Conservation (phyloP, 2,113 vertebrate species). For the Microcebus jonahi region DNA sequence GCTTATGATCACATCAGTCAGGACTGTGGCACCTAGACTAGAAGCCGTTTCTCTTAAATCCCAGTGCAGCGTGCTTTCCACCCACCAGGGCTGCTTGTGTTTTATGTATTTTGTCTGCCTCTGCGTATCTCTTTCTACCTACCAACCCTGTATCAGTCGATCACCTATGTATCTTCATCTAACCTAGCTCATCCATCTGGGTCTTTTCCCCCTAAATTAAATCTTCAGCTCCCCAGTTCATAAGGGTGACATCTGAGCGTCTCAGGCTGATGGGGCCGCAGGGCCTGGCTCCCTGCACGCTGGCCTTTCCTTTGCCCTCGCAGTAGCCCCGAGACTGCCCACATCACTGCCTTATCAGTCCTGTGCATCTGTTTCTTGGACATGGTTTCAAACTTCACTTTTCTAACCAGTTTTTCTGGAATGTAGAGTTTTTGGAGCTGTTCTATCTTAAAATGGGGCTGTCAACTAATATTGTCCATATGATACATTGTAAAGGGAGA, state of each 20-base stretch:
- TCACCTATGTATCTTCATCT: not conserved
- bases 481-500: not conserved
- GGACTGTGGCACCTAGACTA: not conserved
- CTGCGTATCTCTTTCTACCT: not conserved
- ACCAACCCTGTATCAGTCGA: not conserved
- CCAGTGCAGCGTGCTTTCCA: not conserved
- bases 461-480: not conserved
- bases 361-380: not conserved
- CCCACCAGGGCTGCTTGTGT: not conserved
- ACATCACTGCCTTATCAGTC: not conserved
- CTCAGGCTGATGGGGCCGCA: not conserved
- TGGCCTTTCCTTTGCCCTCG: not conserved
- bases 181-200: not conserved
- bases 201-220: not conserved
- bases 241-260: not conserved
- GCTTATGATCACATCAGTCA: not conserved
- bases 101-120: not conserved
- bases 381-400: not conserved
- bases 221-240: not conserved
- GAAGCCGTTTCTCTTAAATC: not conserved
- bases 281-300: not conserved
- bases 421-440: not conserved
- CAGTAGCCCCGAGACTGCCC: not conserved
- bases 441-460: not conserved
- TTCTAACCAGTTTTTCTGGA: constrained; percentile 22